A percentile compares a stretch with the other conserved stretches of the same genome.
Conservation (phyloP, 1,140 invertebrate species). For the Wiebesia pumilae region DNA sequence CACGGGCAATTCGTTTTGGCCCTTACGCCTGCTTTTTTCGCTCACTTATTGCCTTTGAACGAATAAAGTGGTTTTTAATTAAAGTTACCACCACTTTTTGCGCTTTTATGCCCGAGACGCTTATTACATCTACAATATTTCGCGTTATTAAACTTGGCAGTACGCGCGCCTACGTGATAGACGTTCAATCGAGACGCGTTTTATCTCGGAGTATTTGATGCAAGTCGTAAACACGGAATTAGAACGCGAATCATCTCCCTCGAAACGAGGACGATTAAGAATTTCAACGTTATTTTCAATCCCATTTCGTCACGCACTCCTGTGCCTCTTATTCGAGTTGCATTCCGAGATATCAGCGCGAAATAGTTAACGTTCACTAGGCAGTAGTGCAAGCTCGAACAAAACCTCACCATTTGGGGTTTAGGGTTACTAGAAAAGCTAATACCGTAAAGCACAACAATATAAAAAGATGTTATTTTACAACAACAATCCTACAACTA, state of each 20-base stretch:
- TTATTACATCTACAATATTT: not conserved
- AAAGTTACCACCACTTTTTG: not conserved
- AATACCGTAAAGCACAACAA: no score
- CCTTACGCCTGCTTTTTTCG: slow-evolving; percentile 11
- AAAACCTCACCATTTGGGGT: no score
- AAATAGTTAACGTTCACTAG: no score
- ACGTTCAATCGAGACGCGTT: not conserved
- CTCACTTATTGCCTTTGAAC: slow-evolving; percentile 3
- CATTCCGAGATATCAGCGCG: not conserved
- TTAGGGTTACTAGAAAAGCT: no score
- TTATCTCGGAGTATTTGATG: not conserved
- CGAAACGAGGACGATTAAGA: not conserved
- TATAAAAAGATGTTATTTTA: no score
- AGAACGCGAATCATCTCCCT: not conserved
- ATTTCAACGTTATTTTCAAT: not conserved
- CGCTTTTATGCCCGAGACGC: not conserved
- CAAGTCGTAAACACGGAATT: not conserved
- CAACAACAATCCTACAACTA: no score
- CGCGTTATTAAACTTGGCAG: not conserved
- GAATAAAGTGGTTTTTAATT: slow-evolving; percentile 23
- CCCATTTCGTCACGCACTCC: not conserved
- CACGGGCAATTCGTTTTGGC: slow-evolving; percentile 16
- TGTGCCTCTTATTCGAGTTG: not conserved
- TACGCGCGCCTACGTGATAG: not conserved
- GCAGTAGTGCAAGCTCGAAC: no score